A percentile compares a stretch with the other conserved stretches of the same genome.
phyloP scores from a whole-genome alignment of 2,888 invertebrate species.

The Deilephila elpenor region DNA sequence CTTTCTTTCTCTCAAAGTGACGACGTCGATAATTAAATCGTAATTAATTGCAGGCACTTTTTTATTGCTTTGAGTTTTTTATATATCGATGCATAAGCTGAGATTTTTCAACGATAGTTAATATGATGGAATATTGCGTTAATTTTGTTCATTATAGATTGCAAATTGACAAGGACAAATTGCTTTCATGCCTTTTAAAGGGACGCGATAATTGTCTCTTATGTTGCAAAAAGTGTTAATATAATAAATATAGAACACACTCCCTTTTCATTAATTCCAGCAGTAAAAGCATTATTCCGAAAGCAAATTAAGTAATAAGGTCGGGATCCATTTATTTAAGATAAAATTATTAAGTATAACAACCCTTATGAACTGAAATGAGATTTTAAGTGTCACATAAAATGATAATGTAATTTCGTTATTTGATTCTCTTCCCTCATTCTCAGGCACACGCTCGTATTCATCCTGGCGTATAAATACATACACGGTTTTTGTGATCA shows the following conservation, averaged over 20 bases:
- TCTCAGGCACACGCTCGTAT: not conserved
- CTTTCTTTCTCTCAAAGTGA: conserved; percentile 36
- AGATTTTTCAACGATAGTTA: too few relatives aligned
- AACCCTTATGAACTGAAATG: conserved; percentile 26
- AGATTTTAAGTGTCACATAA: conserved; percentile 28
- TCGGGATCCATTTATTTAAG: conserved; percentile 21
- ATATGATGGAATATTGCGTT: too few relatives aligned
- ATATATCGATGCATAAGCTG: too few relatives aligned
- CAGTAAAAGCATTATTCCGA: conserved; percentile 14
- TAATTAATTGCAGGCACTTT: conserved; percentile 22
- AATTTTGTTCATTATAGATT: too few relatives aligned
- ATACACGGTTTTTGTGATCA: too few relatives aligned
- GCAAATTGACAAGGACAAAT: too few relatives aligned
- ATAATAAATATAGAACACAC: not conserved
- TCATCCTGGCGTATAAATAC: not conserved
- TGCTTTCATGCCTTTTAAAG: too few relatives aligned
- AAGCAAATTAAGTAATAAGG: conserved; percentile 18
- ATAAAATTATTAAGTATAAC: conserved; percentile 27
- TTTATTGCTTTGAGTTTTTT: not conserved
- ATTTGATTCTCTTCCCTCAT: conserved; percentile 8
- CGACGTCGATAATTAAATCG: conserved; percentile 26
- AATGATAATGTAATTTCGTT: conserved; percentile 26
- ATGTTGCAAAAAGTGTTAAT: too few relatives aligned
- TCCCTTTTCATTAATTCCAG: not conserved
- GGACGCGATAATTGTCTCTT: too few relatives aligned